Evolutionary conservation across 2,113 vertebrate species (phyloP).

Genomic region (Ranitomeya variabilis): DNA sequence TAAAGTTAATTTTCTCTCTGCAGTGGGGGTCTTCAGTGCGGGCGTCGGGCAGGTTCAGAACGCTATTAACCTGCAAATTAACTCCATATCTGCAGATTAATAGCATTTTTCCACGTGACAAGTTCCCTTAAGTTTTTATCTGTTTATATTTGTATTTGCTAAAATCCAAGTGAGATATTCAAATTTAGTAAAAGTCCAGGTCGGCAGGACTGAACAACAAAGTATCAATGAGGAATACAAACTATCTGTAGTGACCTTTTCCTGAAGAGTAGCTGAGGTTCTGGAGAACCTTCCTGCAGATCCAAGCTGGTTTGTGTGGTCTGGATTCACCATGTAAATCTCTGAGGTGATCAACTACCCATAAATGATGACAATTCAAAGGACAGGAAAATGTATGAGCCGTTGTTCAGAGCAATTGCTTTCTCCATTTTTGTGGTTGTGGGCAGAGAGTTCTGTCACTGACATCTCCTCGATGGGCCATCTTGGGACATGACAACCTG

Average conservation of each 20-base stretch:
- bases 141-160: background rate
- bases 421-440: conserved; percentile 26
- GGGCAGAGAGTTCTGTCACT: conserved; percentile 49
- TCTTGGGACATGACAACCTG: background rate
- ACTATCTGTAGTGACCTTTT: background rate
- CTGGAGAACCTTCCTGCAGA: background rate
- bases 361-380: conserved; percentile 12
- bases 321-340: conserved; percentile 26
- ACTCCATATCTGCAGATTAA: no score
- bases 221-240: background rate
- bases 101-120: no score
- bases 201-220: no score
- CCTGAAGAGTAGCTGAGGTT: background rate
- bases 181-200: background rate
- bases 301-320: conserved; percentile 8
- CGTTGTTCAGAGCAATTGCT: conserved; percentile 35
- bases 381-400: conserved; percentile 19
- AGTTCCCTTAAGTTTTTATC: background rate
- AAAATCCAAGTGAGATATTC: background rate
- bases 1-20: no score
- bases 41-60: no score
- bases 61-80: no score
- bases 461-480: background rate
- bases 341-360: background rate
- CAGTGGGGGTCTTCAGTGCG: no score